A percentile compares a stretch with the other conserved stretches of the same genome.
These are phyloP conservation scores for Morbakka virulenta DNA, from an alignment of 30 jellyfish, hydroid and myxozoan genomes.

Conservation along the genomic window DNA sequence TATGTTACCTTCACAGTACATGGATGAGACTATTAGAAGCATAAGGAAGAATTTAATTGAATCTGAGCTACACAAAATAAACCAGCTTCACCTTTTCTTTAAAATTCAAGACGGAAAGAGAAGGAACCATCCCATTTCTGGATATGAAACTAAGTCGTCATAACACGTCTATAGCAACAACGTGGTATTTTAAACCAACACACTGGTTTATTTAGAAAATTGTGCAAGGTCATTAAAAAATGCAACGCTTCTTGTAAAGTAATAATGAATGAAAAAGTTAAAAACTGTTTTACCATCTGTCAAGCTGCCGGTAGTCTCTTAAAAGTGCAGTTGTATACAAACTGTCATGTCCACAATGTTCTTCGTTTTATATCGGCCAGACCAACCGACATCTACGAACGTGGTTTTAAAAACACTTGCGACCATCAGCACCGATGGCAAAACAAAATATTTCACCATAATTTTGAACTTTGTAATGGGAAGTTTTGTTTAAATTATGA, in stretches of 20 bases:
- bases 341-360: slow-evolving; percentile 5
- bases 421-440: no score
- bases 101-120: slow-evolving; percentile 8
- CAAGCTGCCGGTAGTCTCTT: slow-evolving; percentile 21
- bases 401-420: no score
- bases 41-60: slow-evolving; percentile 14
- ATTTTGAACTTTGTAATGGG: no score
- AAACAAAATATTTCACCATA: no score
- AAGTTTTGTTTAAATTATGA: no score
- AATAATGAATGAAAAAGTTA: slow-evolving; percentile 5
- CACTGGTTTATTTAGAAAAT: slow-evolving; percentile 18
- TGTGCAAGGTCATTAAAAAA: not conserved
- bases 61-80: slow-evolving; percentile 18
- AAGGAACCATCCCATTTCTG: slow-evolving; percentile 19
- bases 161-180: not conserved
- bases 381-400: no score
- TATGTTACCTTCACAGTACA: slow-evolving; percentile 7
- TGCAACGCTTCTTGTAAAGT: slow-evolving; percentile 22
- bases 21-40: not conserved
- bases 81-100: slow-evolving; percentile 21
- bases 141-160: slow-evolving; percentile 10
- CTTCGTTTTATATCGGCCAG: slow-evolving; percentile 6
- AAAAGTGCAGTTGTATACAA: slow-evolving; percentile 8
- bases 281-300: slow-evolving; percentile 8
- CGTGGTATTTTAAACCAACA: slow-evolving; percentile 26